These are phyloP conservation scores for Alviniconcha marisindica DNA, from an alignment of 1,140 invertebrate species.

Conservation along the genomic window DNA sequence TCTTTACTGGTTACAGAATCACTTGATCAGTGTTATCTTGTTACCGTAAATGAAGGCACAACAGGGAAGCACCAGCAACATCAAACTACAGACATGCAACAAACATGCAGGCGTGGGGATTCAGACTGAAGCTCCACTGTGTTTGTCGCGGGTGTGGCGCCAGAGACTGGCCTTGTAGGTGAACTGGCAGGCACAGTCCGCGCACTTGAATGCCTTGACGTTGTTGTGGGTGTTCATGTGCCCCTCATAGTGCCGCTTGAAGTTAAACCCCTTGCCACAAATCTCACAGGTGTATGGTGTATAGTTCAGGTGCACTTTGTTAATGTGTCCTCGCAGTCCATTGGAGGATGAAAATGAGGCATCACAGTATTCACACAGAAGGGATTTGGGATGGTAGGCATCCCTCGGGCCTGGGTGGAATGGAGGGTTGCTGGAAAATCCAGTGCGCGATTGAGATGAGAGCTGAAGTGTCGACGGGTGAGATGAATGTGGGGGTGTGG, in stretches of 20 bases:
- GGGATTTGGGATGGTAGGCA: not conserved
- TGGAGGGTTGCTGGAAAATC: not conserved
- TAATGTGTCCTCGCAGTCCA: constrained; percentile 18
- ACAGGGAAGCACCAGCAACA: too few relatives aligned
- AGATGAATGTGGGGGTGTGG: not conserved
- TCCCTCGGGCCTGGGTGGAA: not conserved
- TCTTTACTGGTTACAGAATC: too few relatives aligned
- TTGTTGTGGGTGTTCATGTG: constrained; percentile 36
- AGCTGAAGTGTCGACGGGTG: not conserved
- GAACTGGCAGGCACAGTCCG: constrained; percentile 5
- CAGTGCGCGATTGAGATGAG: not conserved
- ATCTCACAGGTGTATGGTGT: constrained; percentile 22
- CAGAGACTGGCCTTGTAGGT: not conserved
- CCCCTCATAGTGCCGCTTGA: constrained; percentile 18
- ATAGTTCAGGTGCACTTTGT: constrained; percentile 10
- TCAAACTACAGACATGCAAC: too few relatives aligned
- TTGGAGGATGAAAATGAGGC: not conserved
- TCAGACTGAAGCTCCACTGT: not conserved
- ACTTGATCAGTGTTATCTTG: too few relatives aligned
- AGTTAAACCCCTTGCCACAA: constrained; percentile 26
- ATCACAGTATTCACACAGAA: not conserved
- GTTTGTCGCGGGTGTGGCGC: not conserved
- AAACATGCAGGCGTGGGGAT: too few relatives aligned
- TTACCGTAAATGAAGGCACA: too few relatives aligned
- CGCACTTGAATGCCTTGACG: constrained; percentile 29